Conservation (phyloP, 1,140 invertebrate species). For the Idris sp. region DNA sequence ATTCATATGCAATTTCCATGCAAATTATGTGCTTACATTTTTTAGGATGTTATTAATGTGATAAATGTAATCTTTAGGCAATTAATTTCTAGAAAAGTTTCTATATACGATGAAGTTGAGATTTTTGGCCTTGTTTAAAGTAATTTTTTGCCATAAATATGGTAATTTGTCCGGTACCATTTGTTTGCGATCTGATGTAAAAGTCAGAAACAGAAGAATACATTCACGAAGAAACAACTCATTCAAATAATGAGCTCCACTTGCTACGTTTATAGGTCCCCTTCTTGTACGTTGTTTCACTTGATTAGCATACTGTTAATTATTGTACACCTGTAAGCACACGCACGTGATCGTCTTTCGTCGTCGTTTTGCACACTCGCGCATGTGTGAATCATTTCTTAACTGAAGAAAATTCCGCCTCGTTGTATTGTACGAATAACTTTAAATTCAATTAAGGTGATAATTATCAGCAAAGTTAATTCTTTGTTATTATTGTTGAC, state of each 20-base stretch:
- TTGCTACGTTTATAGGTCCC: constrained; percentile 59
- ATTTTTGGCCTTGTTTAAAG: constrained; percentile 30
- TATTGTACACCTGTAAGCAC: constrained; percentile 60
- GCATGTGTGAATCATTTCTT: constrained; percentile 32
- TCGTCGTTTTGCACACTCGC: constrained; percentile 8
- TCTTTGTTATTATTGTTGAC: too few species aligned
- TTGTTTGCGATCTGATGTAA: constrained; percentile 20
- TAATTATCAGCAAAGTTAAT: too few species aligned
- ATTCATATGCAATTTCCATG: constrained; percentile 54
- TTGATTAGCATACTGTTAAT: constrained; percentile 67
- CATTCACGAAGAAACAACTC: constrained; percentile 42
- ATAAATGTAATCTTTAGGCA: constrained; percentile 50
- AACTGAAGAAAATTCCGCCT: constrained; percentile 30
- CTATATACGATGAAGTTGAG: constrained; percentile 25
- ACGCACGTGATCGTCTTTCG: constrained; percentile 32
- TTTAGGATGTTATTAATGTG: constrained; percentile 52
- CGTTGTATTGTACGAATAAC: background rate
- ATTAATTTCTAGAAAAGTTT: constrained; percentile 43
- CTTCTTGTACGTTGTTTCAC: constrained; percentile 31
- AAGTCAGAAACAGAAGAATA: constrained; percentile 31
- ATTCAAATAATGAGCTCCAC: constrained; percentile 49
- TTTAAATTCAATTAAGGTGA: too few species aligned
- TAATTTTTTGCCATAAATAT: constrained; percentile 49
- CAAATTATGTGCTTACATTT: constrained; percentile 47
- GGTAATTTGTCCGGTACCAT: constrained; percentile 30